These are phyloP conservation scores for Dascyllus trimaculatus DNA, from an alignment of 2,113 vertebrate species.

Conservation along the genomic window DNA sequence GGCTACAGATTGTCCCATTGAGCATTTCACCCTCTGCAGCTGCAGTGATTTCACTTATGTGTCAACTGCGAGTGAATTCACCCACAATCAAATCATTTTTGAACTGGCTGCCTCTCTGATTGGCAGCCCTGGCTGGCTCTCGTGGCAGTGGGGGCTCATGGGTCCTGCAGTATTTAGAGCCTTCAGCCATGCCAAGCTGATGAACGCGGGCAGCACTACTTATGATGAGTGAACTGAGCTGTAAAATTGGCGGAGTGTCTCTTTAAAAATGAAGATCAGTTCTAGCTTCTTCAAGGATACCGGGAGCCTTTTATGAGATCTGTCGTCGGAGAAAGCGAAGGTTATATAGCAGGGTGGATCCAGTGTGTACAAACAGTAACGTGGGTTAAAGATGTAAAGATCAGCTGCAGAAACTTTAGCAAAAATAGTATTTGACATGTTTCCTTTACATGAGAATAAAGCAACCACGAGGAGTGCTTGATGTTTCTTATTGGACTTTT, in stretches of 20 bases:
- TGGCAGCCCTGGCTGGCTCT: background rate
- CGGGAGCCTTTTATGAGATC: slow-evolving; percentile 3
- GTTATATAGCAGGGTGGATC: background rate
- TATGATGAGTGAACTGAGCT: background rate
- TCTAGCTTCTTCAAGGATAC: background rate
- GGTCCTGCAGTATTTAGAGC: slow-evolving; percentile 1
- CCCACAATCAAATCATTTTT: background rate
- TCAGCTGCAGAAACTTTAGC: slow-evolving; percentile 41
- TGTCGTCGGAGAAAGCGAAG: background rate
- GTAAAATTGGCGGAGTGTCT: background rate
- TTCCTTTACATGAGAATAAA: slow-evolving; percentile 38
- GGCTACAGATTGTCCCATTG: no score
- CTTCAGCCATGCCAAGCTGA: no score
- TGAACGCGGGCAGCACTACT: no score
- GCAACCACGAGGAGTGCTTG: slow-evolving; percentile 27
- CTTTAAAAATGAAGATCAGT: background rate
- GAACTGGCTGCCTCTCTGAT: background rate
- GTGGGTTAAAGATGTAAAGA: slow-evolving; percentile 37
- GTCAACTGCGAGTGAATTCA: slow-evolving; percentile 1
- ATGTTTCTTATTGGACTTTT: slow-evolving; percentile 50
- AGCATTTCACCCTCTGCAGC: no score
- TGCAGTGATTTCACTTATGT: background rate
- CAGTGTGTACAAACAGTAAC: slow-evolving; percentile 44
- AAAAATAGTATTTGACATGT: slow-evolving; percentile 48
- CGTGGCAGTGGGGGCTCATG: background rate